phyloP scores from a whole-genome alignment of 2,888 invertebrate species.

The Synanthedon andrenaeformis region DNA sequence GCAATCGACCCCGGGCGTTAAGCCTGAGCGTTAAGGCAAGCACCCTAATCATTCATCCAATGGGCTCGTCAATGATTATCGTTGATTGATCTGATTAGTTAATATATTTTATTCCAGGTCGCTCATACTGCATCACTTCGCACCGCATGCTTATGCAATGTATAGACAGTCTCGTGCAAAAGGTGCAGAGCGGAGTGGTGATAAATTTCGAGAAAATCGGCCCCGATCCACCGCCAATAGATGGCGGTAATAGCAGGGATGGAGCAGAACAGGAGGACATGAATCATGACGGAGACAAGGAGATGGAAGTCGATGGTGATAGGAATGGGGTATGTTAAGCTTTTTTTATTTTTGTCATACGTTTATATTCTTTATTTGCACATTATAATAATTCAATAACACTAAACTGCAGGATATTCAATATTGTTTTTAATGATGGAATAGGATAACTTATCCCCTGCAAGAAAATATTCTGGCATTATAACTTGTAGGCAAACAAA shows the following conservation, averaged over 20 bases:
- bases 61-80: too few relatives aligned
- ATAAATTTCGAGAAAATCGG: conserved; percentile 97
- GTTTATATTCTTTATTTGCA: background rate
- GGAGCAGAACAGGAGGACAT: conserved; percentile 63
- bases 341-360: background rate
- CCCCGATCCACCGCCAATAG: conserved; percentile 82
- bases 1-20: too few relatives aligned
- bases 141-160: conserved; percentile 96
- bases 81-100: too few relatives aligned
- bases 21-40: too few relatives aligned
- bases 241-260: conserved; percentile 58
- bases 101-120: conserved; percentile 63
- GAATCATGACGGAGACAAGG: conserved; percentile 51
- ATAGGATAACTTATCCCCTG: too few relatives aligned
- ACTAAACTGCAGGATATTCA: too few relatives aligned
- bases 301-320: conserved; percentile 56
- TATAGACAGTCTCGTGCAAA: conserved; percentile 96
- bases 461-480: too few relatives aligned
- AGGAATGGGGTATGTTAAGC: conserved; percentile 57
- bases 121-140: conserved; percentile 95
- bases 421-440: too few relatives aligned
- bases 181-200: conserved; percentile 97
- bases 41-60: too few relatives aligned
- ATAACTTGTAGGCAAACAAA: too few relatives aligned
- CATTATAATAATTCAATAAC: too few relatives aligned